A percentile compares a stretch with the other conserved stretches of the same genome.
Conservation (phyloP, 2,797 vertebrate species). For the Setipinna tenuifilis region DNA sequence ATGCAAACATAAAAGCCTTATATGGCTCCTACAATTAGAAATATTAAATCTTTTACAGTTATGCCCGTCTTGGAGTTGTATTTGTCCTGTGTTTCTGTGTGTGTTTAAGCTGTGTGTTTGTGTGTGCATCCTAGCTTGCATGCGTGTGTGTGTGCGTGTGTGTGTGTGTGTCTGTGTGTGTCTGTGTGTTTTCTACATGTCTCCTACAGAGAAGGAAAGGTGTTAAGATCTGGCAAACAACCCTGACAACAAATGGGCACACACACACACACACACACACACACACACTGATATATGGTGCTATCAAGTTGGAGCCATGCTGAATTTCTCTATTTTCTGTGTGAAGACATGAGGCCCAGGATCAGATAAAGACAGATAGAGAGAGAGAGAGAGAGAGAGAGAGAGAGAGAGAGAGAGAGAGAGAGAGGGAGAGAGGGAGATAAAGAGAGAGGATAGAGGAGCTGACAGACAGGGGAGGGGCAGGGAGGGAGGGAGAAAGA, state of each 20-base stretch:
- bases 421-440: neutral
- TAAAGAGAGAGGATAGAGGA: neutral
- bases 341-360: neutral
- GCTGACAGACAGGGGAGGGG: neutral
- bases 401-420: neutral
- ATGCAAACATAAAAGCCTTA: no score
- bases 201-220: neutral
- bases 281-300: neutral
- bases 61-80: no score
- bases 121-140: no score
- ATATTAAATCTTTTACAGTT: no score
- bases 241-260: neutral
- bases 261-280: conserved; percentile 8
- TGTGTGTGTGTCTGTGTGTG: neutral
- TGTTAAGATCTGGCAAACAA: neutral
- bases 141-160: no score
- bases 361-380: neutral
- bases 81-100: no score
- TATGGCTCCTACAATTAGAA: no score
- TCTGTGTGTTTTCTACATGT: neutral
- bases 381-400: neutral
- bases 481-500: neutral
- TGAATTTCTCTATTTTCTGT: neutral
- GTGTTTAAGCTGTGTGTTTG: no score
- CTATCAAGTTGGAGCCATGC: neutral